Percentiles rank a stretch among this genome's conserved stretches.
Conservation (phyloP, 2,888 invertebrate genomes). For the Pyrrhia umbra region DNA sequence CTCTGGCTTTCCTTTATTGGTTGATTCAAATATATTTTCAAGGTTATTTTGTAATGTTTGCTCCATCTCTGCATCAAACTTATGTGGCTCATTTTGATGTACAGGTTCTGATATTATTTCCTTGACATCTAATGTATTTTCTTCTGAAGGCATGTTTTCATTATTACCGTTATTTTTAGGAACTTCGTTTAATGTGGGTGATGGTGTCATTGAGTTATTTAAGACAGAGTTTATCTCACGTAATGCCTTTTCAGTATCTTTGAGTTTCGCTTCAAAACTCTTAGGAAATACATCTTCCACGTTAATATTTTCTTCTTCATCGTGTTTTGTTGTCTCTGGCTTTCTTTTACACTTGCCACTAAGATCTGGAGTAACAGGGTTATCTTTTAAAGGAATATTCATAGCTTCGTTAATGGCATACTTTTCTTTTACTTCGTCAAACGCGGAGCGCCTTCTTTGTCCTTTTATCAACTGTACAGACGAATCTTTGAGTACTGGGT, state of each 20-base stretch:
- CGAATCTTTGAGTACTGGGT: constrained; percentile 77
- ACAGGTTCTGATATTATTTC: constrained; percentile 14
- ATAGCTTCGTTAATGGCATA: constrained; percentile 81
- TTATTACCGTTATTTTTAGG: constrained; percentile 6
- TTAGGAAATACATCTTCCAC: constrained; percentile 72
- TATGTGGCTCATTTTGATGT: constrained; percentile 38
- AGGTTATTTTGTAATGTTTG: constrained; percentile 76
- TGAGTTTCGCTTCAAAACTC: constrained; percentile 76
- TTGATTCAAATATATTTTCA: constrained; percentile 76
- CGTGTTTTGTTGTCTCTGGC: constrained; percentile 31
- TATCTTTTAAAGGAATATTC: constrained; percentile 79
- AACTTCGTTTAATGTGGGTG: not conserved
- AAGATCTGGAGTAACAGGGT: constrained; percentile 72
- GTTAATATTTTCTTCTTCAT: constrained; percentile 58
- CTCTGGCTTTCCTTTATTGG: constrained; percentile 69
- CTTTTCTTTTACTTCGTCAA: constrained; percentile 77
- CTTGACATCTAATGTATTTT: constrained; percentile 12
- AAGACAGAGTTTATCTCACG: constrained; percentile 76
- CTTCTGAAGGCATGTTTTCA: constrained; percentile 4
- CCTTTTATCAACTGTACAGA: constrained; percentile 76
- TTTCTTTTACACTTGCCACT: constrained; percentile 65
- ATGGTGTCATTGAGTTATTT: constrained; percentile 50
- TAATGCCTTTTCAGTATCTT: constrained; percentile 78
- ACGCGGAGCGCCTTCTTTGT: constrained; percentile 68
- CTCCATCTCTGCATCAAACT: constrained; percentile 77